Evolutionary conservation across 2,113 vertebrate species (phyloP), one percentile per base, ranked within the genome.

Genomic region (Cariama cristata): DNA sequence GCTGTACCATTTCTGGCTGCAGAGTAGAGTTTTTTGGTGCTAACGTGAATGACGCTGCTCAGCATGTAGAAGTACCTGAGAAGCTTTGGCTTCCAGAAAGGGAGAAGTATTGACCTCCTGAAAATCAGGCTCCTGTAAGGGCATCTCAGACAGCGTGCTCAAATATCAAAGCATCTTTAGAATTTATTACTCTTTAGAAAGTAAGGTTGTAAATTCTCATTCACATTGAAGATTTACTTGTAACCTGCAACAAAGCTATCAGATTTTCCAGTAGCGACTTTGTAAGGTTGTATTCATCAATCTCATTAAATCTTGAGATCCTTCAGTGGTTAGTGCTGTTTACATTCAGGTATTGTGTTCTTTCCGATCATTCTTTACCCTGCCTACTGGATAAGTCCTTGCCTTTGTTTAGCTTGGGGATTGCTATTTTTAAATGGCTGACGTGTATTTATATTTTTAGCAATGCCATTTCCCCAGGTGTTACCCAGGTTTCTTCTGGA

Each of bases 81-180:
- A 87, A 85, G 28, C 44, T 44, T 62, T 68, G 27, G 56, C 58
- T 87, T 93, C 28, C 73, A 75, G 74, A 75, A 79, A 60, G 27
- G 28, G 28, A 62, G 56, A 81, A 63, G 27, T 60, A 85, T 4
- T 60, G 35, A 60, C 16, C 33, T 17, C 32, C 42, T 93, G 81
- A 84, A 97, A 94, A 85, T 56, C 66, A 62, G 62, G 13, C n/a
- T 73, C 26, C 49, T 68, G 52, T 81, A 87, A 91, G 52, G 66
- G 27, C 58, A 50, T 64, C 77, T 92, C 77, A 75, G 84, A 20
- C 2, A 4, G 11, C 4, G 0, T 85, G 66, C 87, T 97, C 90
- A 86, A 93, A 90, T 96, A 97, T 97, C 92, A 90, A 97, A 97
- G 81, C 40, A n/a, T 60, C 56, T 16, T 19, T 72, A 23, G 14